phyloP scores from a whole-genome alignment of 1,140 invertebrate species.

The Maniola jurtina region DNA sequence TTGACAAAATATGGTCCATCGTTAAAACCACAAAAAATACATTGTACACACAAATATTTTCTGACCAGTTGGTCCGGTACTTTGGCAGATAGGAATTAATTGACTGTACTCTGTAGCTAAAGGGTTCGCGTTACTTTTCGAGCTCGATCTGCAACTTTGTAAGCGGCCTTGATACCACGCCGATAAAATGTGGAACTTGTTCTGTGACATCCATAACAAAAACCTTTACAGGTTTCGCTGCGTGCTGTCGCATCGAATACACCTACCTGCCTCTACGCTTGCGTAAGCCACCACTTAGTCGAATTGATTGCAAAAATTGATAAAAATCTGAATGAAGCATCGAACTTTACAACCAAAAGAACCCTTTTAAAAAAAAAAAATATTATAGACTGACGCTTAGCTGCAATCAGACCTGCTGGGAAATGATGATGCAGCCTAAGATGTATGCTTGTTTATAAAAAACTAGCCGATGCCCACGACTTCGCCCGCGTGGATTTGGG shows the following conservation, averaged over 20 bases:
- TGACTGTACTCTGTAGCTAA: no score
- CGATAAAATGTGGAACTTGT: slow-evolving; percentile 8
- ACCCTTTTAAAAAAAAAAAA: no score
- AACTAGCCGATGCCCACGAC: no score
- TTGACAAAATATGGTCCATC: no score
- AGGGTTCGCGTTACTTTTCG: background rate
- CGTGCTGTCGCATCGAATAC: background rate
- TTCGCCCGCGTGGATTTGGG: no score
- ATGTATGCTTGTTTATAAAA: no score
- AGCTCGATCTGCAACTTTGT: slow-evolving; percentile 1
- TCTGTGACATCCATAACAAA: slow-evolving; percentile 3
- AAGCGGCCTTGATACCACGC: background rate
- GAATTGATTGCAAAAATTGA: background rate
- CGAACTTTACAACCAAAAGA: background rate
- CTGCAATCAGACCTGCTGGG: no score
- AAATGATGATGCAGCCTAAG: no score
- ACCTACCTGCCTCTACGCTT: background rate
- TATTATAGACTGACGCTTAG: no score
- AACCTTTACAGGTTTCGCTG: slow-evolving; percentile 8
- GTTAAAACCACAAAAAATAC: no score
- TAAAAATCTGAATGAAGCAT: background rate
- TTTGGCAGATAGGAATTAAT: background rate
- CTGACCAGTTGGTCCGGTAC: background rate
- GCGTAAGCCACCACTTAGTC: background rate
- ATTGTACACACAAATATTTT: no score